Conservation (phyloP, 92 coral and sea anemone genomes). For the Scolanthus callimorphus region DNA sequence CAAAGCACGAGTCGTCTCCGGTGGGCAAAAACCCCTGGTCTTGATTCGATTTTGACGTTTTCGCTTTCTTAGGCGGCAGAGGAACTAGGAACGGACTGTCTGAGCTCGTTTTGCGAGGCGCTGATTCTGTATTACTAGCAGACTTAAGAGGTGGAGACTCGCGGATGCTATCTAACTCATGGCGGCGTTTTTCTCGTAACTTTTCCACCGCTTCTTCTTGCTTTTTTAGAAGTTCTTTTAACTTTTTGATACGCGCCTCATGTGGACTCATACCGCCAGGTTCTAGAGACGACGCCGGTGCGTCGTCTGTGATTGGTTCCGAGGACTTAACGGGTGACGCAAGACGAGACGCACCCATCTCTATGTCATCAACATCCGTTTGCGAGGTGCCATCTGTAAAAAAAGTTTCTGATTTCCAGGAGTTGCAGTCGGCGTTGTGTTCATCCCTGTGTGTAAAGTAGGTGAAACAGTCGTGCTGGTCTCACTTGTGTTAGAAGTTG, state of each 20-base stretch:
- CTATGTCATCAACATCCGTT: neutral
- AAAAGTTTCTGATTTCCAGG: neutral
- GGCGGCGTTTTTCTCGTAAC: constrained; percentile 67
- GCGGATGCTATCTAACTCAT: constrained; percentile 63
- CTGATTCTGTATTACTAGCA: constrained; percentile 1
- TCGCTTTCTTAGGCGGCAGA: constrained; percentile 69
- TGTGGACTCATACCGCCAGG: constrained; percentile 70
- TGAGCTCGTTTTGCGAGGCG: constrained; percentile 11
- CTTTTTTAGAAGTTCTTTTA: constrained; percentile 71
- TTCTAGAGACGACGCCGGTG: constrained; percentile 1
- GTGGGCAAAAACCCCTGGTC: constrained; percentile 76
- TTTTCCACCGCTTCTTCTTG: constrained; percentile 83
- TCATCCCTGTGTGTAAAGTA: neutral
- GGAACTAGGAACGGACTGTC: constrained; percentile 67
- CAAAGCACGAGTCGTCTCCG: constrained; percentile 72
- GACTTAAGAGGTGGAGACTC: constrained; percentile 9
- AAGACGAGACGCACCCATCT: neutral
- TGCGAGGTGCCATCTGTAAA: neutral
- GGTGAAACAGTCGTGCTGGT: neutral
- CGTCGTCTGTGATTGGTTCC: neutral
- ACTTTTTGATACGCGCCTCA: constrained; percentile 78
- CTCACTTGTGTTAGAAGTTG: neutral
- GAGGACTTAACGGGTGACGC: neutral
- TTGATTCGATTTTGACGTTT: constrained; percentile 20
- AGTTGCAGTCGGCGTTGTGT: neutral